Evolutionary conservation across 2,113 vertebrate genomes (phyloP).

Genomic region (Percopsis transmontana): DNA sequence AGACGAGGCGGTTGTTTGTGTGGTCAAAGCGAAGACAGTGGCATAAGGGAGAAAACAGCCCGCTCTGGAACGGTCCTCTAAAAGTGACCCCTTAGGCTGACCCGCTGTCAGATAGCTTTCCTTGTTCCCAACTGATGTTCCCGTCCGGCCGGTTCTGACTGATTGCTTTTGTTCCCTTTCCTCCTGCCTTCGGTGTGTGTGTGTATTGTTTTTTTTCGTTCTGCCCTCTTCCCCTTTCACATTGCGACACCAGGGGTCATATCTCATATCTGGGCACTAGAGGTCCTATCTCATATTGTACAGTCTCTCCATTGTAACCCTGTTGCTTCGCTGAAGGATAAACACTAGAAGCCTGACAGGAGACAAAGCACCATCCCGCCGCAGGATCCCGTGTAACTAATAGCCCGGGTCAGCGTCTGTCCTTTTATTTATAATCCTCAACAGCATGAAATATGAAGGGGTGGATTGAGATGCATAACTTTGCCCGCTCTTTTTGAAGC

Average conservation of each 20-base stretch:
- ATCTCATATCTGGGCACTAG: slow-evolving; percentile 40
- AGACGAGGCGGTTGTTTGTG: slow-evolving; percentile 49
- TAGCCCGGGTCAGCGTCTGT: slow-evolving; percentile 74
- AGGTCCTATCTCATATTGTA: slow-evolving; percentile 56
- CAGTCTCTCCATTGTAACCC: slow-evolving; percentile 63
- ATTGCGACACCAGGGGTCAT: slow-evolving; percentile 42
- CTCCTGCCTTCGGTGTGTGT: slow-evolving; percentile 26
- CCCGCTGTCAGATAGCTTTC: slow-evolving; percentile 48
- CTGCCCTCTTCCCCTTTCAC: slow-evolving; percentile 15
- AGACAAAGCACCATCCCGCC: slow-evolving; percentile 70
- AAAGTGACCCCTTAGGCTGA: slow-evolving; percentile 53
- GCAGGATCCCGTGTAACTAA: slow-evolving; percentile 75
- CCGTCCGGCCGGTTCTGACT: slow-evolving; percentile 54
- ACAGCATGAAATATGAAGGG: slow-evolving; percentile 78
- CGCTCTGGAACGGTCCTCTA: slow-evolving; percentile 44
- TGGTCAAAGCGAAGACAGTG: slow-evolving; percentile 56
- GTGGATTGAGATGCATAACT: slow-evolving; percentile 77
- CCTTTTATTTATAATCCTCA: slow-evolving; percentile 79
- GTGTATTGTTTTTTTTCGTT: slow-evolving; percentile 21
- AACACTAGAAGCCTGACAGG: slow-evolving; percentile 57
- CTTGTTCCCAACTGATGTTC: slow-evolving; percentile 25
- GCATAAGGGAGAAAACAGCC: slow-evolving; percentile 41
- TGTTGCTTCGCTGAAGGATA: slow-evolving; percentile 53
- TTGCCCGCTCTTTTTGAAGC: slow-evolving; percentile 64
- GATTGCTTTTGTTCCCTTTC: slow-evolving; percentile 56